These are phyloP conservation scores for Diadromus collaris DNA, from an alignment of 2,888 invertebrate genomes.

Conservation along the genomic window DNA sequence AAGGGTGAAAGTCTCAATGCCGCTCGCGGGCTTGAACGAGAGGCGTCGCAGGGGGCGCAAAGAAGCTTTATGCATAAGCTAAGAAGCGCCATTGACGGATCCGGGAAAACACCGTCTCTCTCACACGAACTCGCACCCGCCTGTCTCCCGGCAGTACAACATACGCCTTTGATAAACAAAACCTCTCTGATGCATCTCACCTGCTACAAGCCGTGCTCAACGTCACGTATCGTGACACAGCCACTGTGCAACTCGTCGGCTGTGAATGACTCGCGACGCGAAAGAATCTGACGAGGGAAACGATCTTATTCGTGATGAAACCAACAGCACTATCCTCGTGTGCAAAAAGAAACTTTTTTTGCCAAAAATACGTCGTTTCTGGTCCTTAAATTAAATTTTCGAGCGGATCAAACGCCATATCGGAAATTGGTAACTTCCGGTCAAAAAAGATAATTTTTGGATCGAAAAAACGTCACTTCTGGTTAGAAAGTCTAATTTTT, in stretches of 20 bases:
- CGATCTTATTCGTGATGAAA: not conserved
- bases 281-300: not conserved
- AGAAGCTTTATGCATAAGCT: constrained; percentile 78
- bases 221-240: constrained; percentile 19
- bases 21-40: constrained; percentile 39
- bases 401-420: not conserved
- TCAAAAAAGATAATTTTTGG: too few species aligned
- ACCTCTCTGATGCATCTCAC: not conserved
- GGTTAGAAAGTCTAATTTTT: too few species aligned
- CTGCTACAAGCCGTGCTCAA: not conserved
- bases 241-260: constrained; percentile 2
- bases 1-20: constrained; percentile 61
- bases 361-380: not conserved
- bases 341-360: not conserved
- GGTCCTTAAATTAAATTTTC: not conserved
- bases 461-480: too few species aligned
- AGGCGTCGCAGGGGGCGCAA: constrained; percentile 57
- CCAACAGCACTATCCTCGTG: too few species aligned
- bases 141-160: constrained; percentile 13
- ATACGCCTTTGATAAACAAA: constrained; percentile 39
- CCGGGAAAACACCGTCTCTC: constrained; percentile 53
- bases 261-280: constrained; percentile 4
- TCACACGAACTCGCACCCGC: constrained; percentile 4
- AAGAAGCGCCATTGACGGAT: constrained; percentile 77
- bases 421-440: too few species aligned